Evolutionary conservation across 2,113 vertebrate genomes (phyloP), one percentile per base, ranked within the genome.

Genomic region (Cairina moschata): DNA sequence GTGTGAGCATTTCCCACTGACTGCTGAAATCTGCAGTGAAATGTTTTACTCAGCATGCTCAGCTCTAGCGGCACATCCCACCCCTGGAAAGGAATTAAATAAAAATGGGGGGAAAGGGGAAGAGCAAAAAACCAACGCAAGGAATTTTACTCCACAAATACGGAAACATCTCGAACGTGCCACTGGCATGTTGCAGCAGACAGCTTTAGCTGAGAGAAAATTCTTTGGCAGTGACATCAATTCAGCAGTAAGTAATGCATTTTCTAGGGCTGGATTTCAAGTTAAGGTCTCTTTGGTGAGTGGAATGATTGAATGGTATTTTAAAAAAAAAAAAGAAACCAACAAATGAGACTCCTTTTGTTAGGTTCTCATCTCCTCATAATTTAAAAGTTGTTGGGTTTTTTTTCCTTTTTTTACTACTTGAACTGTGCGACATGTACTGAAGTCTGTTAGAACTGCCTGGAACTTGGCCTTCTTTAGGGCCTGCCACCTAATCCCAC

Each of bases 171-270:
- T 94, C 32, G 55, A 91, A 92, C 69, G 67, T 92, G 94, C 91
- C 84, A 34, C 91, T 93, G 95, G 94, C 94, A 0, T 95, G 96
- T 96, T 96, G 92, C 91, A 92, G 93, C 96, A 95, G 94, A 97
- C 95, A 95, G 84, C 91, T 77, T 90, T 94, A 96, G 95, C 90
- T 2, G 4, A 91, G 90, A 80, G 90, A 96, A 95, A 97, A 98
- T 98, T 97, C 95, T 94, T 97, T 92, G 86, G 91, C 87, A 90
- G 66, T 97, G 97, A 98, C 96, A 97, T 97, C 92, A 95, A 90
- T 96, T 93, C 94, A 68, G 81, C 77, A 87, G 38, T 73, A 88
- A 96, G 76, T 76, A 93, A 95, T 95, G 83, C 92, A 82, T 97
- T 96, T 95, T 88, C 95, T 93, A 85, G 81, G 82, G 78, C 77